Percentiles rank a stretch among this genome's conserved stretches.
Evolutionary conservation across 2,888 invertebrate genomes (phyloP).

Genomic region (Limnephilus rhombicus): DNA sequence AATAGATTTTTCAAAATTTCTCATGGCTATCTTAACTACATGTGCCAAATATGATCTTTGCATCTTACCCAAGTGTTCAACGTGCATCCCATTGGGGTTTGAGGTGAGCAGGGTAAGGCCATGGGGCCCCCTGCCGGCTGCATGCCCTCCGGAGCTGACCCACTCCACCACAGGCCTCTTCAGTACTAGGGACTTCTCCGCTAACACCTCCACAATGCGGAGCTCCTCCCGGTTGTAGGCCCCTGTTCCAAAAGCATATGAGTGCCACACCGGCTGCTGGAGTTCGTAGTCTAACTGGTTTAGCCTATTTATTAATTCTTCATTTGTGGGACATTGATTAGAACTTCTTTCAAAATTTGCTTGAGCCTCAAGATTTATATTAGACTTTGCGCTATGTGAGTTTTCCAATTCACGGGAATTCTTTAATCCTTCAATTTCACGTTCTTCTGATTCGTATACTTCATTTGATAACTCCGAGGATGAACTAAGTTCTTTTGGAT

Average conservation of each 20-base stretch:
- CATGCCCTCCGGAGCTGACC: constrained; percentile 55
- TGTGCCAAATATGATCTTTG: too few species aligned
- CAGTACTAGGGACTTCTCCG: constrained; percentile 53
- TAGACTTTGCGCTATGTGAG: not conserved
- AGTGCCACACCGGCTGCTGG: constrained; percentile 60
- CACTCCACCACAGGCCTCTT: constrained; percentile 59
- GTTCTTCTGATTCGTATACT: not conserved
- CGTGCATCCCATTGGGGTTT: constrained; percentile 44
- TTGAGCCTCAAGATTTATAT: not conserved
- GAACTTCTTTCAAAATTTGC: not conserved
- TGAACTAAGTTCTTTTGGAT: not conserved
- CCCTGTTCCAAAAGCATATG: constrained; percentile 53
- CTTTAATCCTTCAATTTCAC: not conserved
- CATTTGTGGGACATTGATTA: constrained; percentile 20
- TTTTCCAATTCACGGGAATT: not conserved
- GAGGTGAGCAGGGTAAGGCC: constrained; percentile 59
- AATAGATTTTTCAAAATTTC: too few species aligned
- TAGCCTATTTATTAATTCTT: constrained; percentile 39
- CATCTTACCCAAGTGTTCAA: constrained; percentile 59
- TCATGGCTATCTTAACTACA: too few species aligned
- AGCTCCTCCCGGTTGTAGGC: constrained; percentile 62
- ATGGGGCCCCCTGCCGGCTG: constrained; percentile 58
- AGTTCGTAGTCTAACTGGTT: constrained; percentile 34
- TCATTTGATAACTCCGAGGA: not conserved
- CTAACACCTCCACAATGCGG: constrained; percentile 57